Evolutionary conservation across 1,140 invertebrate genomes (phyloP).

Genomic region (Aphaenogaster ashmeadi): DNA sequence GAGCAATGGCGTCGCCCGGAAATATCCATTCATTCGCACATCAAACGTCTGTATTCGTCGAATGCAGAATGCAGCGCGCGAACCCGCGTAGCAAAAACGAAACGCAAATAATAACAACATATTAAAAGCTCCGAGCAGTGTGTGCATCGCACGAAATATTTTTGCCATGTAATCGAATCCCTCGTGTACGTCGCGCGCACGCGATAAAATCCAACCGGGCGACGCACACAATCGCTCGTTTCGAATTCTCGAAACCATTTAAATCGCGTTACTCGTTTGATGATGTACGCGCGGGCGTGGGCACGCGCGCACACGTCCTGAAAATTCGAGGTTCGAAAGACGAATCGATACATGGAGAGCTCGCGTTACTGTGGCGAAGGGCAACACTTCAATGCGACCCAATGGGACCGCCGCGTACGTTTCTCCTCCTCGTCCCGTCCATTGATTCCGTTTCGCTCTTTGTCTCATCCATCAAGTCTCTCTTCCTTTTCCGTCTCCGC

Average conservation of each 20-base stretch:
- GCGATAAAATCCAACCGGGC: conserved; percentile 71
- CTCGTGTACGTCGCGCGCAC: conserved; percentile 62
- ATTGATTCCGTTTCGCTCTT: conserved; percentile 36
- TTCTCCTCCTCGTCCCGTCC: conserved; percentile 36
- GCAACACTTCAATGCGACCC: conserved; percentile 75
- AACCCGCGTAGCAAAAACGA: conserved; percentile 66
- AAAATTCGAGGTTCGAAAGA: conserved; percentile 80
- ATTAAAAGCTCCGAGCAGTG: conserved; percentile 66
- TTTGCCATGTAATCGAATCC: conserved; percentile 74
- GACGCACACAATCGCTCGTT: conserved; percentile 59
- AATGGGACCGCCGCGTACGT: conserved; percentile 66
- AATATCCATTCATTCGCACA: conserved; percentile 64
- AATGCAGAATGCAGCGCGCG: conserved; percentile 48
- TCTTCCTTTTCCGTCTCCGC: neutral
- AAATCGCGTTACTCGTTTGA: conserved; percentile 65
- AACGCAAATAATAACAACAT: conserved; percentile 69
- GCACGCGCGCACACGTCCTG: conserved; percentile 54
- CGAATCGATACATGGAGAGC: conserved; percentile 80
- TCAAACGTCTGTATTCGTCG: conserved; percentile 72
- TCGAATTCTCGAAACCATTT: conserved; percentile 70
- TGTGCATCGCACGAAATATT: conserved; percentile 70
- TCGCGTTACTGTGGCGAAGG: conserved; percentile 72
- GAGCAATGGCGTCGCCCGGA: neutral
- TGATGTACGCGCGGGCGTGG: conserved; percentile 21
- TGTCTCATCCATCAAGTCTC: conserved; percentile 41